Conservation (phyloP, 2,113 vertebrate species). For the Chaetodon trifascialis region DNA sequence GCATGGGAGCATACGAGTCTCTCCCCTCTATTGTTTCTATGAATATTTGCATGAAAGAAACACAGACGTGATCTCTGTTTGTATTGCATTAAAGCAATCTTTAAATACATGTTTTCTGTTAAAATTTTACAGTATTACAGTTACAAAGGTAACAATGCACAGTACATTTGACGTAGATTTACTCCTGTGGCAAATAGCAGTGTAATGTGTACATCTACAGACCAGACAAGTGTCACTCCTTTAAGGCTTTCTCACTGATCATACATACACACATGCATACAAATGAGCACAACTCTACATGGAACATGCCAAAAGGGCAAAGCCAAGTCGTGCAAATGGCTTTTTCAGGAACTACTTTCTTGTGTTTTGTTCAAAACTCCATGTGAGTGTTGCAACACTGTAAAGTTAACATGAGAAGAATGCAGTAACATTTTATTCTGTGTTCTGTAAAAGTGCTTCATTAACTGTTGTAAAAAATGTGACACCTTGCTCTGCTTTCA, state of each 20-base stretch:
- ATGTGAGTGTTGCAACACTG: background rate
- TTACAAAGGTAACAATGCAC: conserved; percentile 27
- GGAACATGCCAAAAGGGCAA: background rate
- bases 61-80: background rate
- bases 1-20: no score
- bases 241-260: conserved; percentile 3
- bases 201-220: conserved; percentile 13
- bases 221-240: background rate
- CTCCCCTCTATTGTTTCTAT: background rate
- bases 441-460: background rate
- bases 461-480: conserved; percentile 9
- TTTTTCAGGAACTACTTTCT: conserved; percentile 6
- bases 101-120: conserved; percentile 27
- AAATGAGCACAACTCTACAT: background rate
- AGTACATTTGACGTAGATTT: conserved; percentile 24
- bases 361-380: conserved; percentile 2
- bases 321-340: background rate
- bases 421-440: background rate
- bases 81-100: conserved; percentile 3
- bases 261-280: no score
- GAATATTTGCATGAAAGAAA: background rate
- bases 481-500: conserved; percentile 12
- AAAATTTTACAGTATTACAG: conserved; percentile 1
- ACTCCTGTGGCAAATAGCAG: conserved; percentile 5
- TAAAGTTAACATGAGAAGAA: background rate